Conservation (phyloP, 2,888 invertebrate species). For the Napeogenes inachia region DNA sequence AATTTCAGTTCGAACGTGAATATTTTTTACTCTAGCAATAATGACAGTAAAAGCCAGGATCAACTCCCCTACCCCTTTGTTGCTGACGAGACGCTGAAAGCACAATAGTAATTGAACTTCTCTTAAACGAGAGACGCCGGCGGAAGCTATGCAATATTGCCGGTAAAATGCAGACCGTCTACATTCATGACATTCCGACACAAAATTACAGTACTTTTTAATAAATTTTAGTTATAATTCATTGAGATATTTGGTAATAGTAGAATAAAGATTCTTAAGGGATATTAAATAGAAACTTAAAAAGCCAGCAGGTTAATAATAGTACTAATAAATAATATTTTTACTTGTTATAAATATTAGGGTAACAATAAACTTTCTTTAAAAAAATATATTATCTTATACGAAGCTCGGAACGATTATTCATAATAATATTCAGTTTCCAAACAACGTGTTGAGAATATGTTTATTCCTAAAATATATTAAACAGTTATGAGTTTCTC, state of each 20-base stretch:
- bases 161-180: not conserved
- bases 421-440: not conserved
- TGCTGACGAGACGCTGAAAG: not conserved
- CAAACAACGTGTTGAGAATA: not conserved
- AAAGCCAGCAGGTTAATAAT: no score
- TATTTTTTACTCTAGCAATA: not conserved
- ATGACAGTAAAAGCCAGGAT: not conserved
- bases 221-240: no score
- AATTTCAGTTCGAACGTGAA: no score
- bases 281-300: no score
- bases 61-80: not conserved
- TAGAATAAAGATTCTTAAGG: no score
- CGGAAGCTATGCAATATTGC: slow-evolving; percentile 7
- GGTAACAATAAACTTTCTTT: no score
- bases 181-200: no score
- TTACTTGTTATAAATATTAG: no score
- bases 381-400: not conserved
- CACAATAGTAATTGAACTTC: not conserved
- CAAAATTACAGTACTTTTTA: no score
- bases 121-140: not conserved
- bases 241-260: no score
- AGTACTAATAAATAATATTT: no score
- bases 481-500: not conserved
- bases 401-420: not conserved
- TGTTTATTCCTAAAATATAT: slow-evolving; percentile 5